Evolutionary conservation across 2,797 vertebrate species (phyloP).

Genomic region (Sebastes matsubarae): DNA sequence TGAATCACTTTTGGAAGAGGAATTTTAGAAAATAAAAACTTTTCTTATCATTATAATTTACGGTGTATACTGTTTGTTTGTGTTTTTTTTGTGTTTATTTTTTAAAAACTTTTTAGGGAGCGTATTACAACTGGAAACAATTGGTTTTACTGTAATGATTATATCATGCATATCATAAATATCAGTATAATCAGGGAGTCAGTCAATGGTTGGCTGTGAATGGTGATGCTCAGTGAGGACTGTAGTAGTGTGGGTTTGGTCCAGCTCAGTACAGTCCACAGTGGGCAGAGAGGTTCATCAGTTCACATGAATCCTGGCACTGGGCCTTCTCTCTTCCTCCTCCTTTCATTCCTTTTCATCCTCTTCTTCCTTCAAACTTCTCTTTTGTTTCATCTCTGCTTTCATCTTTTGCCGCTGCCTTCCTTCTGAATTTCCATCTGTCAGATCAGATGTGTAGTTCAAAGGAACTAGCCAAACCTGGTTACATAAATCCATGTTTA

Average conservation of each 20-base stretch:
- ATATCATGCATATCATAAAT: not conserved
- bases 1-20: not conserved
- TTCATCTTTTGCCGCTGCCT: constrained; percentile 37
- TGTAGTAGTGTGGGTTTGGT: constrained; percentile 44
- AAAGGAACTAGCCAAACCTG: not conserved
- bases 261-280: constrained; percentile 43
- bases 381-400: constrained; percentile 48
- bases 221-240: constrained; percentile 3
- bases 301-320: constrained; percentile 87
- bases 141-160: not conserved
- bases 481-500: not conserved
- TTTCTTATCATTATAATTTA: not conserved
- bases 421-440: not conserved
- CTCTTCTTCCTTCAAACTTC: constrained; percentile 50
- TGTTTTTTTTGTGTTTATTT: no score
- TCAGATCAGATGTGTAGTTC: not conserved
- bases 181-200: not conserved
- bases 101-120: not conserved
- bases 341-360: constrained; percentile 73
- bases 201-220: not conserved
- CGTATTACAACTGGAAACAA: not conserved
- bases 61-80: no score
- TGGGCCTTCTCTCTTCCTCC: constrained; percentile 58
- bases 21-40: not conserved
- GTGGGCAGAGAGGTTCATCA: constrained; percentile 77